Base-by-base conservation (phyloP, 2,888 invertebrate genomes). In the Xestia sexstrigata region DNA sequence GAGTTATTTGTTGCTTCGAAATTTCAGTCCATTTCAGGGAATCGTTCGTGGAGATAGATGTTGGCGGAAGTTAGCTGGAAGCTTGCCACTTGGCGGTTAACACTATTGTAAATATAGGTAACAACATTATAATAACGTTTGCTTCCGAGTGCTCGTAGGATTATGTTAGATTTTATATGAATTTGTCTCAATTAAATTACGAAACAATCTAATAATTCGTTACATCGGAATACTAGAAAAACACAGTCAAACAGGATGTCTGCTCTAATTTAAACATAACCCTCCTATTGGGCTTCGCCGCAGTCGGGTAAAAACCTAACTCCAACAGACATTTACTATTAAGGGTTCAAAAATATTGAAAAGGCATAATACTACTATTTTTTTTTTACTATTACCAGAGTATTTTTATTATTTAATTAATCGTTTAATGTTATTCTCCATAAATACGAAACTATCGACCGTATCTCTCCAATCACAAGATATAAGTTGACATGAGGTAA, bases 31-130 rank as follows among this genome's bases (percentile, higher is more conserved):
- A 79, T 86, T 84, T 84, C 76, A 78, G 86, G 83, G 69, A 86
- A 81, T 85, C 71, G 35, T 70, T 52, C 49, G 63, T 72, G 67
- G 52, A 70, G 76, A 79, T 72, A 82, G 78, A 77, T 79, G 84
- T 90, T 88, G 88, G 86, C 82, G 83, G 83, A 79, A 76, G 79
- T 84, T 82, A 71, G 69, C 92, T 93, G 93, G 93, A 92, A 81
- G 73, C 78, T 83, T 93, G 93, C 93, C 93, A 93, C 90, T 92
- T 93, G 92, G 93, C 92, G 80, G 80, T 89, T 89, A 87, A 78
- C 83, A 67, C 81, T 80, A 78, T 79, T 76, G 84, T 86, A 83
- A 78, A 85, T 84, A 83, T 85, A 86, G 74, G 79, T 76, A 81
- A 79, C 76, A 66, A 81, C 42, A 82, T 80, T 69, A 86, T 81